These are phyloP conservation scores for Troides oblongomaculatus DNA, from an alignment of 2,888 invertebrate genomes.

Conservation along the genomic window DNA sequence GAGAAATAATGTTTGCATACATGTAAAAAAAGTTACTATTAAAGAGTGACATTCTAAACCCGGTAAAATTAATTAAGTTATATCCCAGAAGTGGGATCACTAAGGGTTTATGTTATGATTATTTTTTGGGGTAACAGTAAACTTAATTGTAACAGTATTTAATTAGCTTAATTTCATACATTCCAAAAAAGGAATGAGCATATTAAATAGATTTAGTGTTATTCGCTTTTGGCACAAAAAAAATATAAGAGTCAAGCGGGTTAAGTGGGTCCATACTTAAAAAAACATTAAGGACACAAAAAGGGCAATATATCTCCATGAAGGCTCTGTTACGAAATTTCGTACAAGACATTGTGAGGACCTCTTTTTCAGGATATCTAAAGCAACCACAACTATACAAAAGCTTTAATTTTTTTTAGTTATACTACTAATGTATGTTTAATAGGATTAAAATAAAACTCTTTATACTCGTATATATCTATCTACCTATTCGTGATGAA, in stretches of 20 bases:
- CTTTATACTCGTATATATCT: too few species aligned
- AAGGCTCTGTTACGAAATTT: constrained; percentile 21
- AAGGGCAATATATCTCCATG: constrained; percentile 22
- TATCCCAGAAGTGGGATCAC: too few species aligned
- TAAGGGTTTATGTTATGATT: too few species aligned
- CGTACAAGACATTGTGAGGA: constrained; percentile 16
- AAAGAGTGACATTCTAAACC: too few species aligned
- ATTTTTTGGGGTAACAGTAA: too few species aligned
- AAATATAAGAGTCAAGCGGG: constrained; percentile 20
- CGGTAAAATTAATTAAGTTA: too few species aligned
- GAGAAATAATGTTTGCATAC: too few species aligned
- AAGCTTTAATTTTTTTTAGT: neutral
- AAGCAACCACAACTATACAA: constrained; percentile 6
- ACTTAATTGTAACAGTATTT: neutral
- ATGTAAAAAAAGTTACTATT: too few species aligned
- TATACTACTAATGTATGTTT: neutral
- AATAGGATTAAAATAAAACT: too few species aligned
- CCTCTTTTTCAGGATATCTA: neutral
- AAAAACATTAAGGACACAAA: constrained; percentile 26
- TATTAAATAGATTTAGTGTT: neutral
- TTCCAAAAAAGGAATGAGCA: neutral
- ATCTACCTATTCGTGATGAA: neutral
- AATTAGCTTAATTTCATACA: neutral
- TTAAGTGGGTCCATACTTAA: constrained; percentile 22
- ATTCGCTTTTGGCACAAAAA: neutral